Percentiles rank a stretch among this genome's conserved stretches.
These are phyloP conservation scores for Halichondria panicea DNA, from an alignment of 37 sponge, comb jelly and placozoan genomes.

Conservation along the genomic window DNA sequence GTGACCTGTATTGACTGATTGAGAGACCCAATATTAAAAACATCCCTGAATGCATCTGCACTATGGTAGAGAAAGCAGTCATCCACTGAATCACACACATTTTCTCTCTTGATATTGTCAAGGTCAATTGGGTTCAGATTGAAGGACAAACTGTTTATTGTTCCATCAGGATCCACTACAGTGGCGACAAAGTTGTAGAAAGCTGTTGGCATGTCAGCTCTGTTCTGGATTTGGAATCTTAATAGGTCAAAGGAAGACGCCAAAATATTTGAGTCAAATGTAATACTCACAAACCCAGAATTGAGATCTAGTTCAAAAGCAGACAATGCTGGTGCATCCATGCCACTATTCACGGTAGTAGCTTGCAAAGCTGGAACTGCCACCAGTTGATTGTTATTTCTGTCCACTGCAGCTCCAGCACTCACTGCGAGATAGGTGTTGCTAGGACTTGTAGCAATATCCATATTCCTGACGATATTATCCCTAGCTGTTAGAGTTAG, in stretches of 20 bases:
- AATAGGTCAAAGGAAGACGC: slow-evolving; percentile 52
- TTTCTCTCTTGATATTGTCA: slow-evolving; percentile 64
- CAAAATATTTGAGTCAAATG: slow-evolving; percentile 74
- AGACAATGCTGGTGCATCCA: slow-evolving; percentile 57
- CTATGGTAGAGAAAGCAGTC: slow-evolving; percentile 68
- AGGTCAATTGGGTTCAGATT: slow-evolving; percentile 53
- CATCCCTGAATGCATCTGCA: slow-evolving; percentile 62
- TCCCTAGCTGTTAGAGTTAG: slow-evolving; percentile 53
- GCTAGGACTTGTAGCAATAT: slow-evolving; percentile 42
- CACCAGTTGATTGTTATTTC: slow-evolving; percentile 46
- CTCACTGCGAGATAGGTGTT: slow-evolving; percentile 72
- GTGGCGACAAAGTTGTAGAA: slow-evolving; percentile 51
- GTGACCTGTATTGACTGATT: slow-evolving; percentile 38
- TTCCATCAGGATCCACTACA: slow-evolving; percentile 28
- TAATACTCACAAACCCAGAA: slow-evolving; percentile 54
- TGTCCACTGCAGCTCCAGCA: slow-evolving; percentile 60
- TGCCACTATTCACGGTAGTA: slow-evolving; percentile 50
- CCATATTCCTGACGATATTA: slow-evolving; percentile 33
- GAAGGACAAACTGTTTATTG: slow-evolving; percentile 38
- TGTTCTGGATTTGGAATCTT: slow-evolving; percentile 47
- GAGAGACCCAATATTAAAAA: slow-evolving; percentile 31
- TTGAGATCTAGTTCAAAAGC: slow-evolving; percentile 75
- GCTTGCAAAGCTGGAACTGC: slow-evolving; percentile 60
- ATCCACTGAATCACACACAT: slow-evolving; percentile 46
- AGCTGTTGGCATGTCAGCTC: slow-evolving; percentile 1